A percentile compares a stretch with the other conserved stretches of the same genome.
phyloP scores from a whole-genome alignment of 1,140 invertebrate genomes.

The Drosophila watanabei region DNA sequence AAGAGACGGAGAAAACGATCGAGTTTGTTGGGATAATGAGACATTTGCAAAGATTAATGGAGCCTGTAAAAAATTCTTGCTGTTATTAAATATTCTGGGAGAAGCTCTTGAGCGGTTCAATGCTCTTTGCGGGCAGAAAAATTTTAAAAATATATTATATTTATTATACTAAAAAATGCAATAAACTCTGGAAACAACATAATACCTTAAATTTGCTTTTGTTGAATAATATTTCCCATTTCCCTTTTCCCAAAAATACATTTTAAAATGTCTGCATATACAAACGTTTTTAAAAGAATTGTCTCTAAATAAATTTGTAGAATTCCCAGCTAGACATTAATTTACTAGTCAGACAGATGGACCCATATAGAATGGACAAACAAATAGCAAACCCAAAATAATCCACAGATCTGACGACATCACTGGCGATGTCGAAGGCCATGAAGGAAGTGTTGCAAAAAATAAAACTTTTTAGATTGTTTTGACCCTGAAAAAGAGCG shows the following conservation, averaged over 20 bases:
- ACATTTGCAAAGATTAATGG: constrained; percentile 40
- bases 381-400: constrained; percentile 31
- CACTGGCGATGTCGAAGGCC: constrained; percentile 5
- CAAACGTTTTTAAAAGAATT: constrained; percentile 29
- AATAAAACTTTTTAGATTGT: constrained; percentile 20
- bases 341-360: constrained; percentile 36
- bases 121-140: not conserved
- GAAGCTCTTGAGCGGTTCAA: constrained; percentile 9
- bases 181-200: no score
- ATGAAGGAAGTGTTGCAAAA: constrained; percentile 41
- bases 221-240: constrained; percentile 2
- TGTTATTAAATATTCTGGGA: constrained; percentile 13
- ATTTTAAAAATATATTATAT: not conserved
- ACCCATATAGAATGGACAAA: constrained; percentile 38
- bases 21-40: constrained; percentile 16
- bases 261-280: constrained; percentile 10
- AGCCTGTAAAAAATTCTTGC: constrained; percentile 3
- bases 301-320: constrained; percentile 50
- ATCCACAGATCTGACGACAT: constrained; percentile 41
- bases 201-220: no score
- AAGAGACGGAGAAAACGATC: constrained; percentile 18
- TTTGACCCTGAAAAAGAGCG: constrained; percentile 43
- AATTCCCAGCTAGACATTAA: constrained; percentile 66
- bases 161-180: not conserved
- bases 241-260: constrained; percentile 16